These are phyloP conservation scores for Drosophila tanythrix DNA, from an alignment of 2,888 invertebrate species.

Conservation along the genomic window DNA sequence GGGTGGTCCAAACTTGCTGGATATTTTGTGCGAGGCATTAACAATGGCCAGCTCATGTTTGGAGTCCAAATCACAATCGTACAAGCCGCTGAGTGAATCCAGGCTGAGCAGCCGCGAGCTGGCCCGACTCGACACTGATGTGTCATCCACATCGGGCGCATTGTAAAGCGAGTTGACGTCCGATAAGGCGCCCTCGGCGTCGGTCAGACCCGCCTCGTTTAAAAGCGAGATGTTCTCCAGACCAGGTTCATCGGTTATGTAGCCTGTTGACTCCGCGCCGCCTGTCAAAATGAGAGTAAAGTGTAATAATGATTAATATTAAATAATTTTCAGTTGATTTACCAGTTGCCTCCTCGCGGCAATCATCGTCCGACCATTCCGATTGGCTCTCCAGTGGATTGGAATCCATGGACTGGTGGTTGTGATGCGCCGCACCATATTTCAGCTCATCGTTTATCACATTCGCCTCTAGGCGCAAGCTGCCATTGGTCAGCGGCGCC, in stretches of 20 bases:
- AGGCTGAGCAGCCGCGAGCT: slow-evolving; percentile 92
- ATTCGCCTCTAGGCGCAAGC: slow-evolving; percentile 80
- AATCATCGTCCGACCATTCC: slow-evolving; percentile 91
- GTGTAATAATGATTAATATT: not conserved
- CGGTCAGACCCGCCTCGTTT: slow-evolving; percentile 93
- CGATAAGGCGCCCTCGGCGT: slow-evolving; percentile 94
- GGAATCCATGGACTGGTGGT: slow-evolving; percentile 85
- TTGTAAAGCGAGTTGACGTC: slow-evolving; percentile 94
- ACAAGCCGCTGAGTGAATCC: slow-evolving; percentile 93
- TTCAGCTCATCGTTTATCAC: slow-evolving; percentile 85
- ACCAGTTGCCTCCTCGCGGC: slow-evolving; percentile 88
- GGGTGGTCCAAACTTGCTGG: slow-evolving; percentile 85
- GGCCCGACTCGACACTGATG: slow-evolving; percentile 92
- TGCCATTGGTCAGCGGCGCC: slow-evolving; percentile 50
- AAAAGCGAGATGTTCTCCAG: slow-evolving; percentile 93
- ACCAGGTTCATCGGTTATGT: slow-evolving; percentile 94
- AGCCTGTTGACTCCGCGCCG: slow-evolving; percentile 90
- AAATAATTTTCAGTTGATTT: not conserved
- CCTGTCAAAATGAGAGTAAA: slow-evolving; percentile 69
- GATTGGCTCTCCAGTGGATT: slow-evolving; percentile 89
- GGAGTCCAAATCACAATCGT: slow-evolving; percentile 87
- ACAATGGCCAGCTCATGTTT: slow-evolving; percentile 85
- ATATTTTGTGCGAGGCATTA: slow-evolving; percentile 85
- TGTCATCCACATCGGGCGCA: slow-evolving; percentile 88
- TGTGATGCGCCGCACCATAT: slow-evolving; percentile 84